These are phyloP conservation scores for Planococcus citri DNA, from an alignment of 1,140 invertebrate species.

Conservation along the genomic window DNA sequence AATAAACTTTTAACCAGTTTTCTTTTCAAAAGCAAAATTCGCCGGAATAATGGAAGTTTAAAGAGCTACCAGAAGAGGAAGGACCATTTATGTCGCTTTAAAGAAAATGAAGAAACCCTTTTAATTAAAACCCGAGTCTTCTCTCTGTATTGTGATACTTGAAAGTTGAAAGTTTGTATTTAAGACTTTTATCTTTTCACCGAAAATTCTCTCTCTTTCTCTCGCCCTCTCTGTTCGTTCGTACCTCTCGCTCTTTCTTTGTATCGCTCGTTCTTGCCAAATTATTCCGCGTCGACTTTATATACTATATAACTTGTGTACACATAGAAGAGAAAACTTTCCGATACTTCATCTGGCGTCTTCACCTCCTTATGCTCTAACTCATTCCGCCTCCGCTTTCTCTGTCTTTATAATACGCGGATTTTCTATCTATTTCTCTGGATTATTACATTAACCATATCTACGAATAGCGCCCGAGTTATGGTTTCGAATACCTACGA, in stretches of 20 bases:
- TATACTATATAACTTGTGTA: neutral
- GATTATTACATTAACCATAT: too few relatives aligned
- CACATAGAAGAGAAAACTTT: too few relatives aligned
- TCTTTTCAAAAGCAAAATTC: slow-evolving; percentile 13
- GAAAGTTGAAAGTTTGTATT: slow-evolving; percentile 14
- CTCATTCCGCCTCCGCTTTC: too few relatives aligned
- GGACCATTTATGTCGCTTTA: slow-evolving; percentile 15
- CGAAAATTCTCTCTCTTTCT: neutral
- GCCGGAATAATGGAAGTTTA: slow-evolving; percentile 16
- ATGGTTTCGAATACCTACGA: too few relatives aligned
- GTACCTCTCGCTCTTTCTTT: neutral
- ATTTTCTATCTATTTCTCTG: too few relatives aligned
- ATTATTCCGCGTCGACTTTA: neutral
- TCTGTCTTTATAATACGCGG: too few relatives aligned
- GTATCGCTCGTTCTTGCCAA: neutral
- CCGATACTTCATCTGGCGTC: too few relatives aligned
- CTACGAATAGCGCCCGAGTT: too few relatives aligned
- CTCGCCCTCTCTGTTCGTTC: too few relatives aligned
- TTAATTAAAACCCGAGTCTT: slow-evolving; percentile 17
- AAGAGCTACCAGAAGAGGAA: neutral
- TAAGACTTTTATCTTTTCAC: slow-evolving; percentile 17
- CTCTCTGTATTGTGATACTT: slow-evolving; percentile 18
- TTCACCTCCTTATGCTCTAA: too few relatives aligned
- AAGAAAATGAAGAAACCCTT: slow-evolving; percentile 18
- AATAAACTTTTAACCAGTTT: slow-evolving; percentile 20